A percentile compares a stretch with the other conserved stretches of the same genome.
These are phyloP conservation scores for Automeris io DNA, from an alignment of 2,888 invertebrate genomes.

Conservation along the genomic window DNA sequence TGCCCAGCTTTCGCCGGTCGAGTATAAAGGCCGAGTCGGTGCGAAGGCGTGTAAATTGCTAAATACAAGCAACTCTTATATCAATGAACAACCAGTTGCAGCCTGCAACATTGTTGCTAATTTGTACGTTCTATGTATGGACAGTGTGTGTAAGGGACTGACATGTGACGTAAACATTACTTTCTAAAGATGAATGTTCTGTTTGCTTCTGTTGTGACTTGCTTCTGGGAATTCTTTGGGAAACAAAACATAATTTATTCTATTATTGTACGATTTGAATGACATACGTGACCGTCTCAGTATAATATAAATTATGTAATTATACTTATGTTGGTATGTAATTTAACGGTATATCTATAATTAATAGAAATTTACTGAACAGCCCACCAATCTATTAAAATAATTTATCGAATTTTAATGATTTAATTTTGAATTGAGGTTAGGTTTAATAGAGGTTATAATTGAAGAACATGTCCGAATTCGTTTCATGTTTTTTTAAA, in stretches of 20 bases:
- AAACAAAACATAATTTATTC: no score
- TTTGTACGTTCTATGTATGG: not conserved
- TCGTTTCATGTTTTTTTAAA: not conserved
- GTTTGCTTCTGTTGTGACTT: not conserved
- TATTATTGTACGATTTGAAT: no score
- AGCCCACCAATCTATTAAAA: no score
- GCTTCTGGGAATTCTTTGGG: no score
- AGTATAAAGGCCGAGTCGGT: constrained; percentile 12
- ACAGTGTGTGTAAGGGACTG: not conserved
- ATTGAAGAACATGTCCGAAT: not conserved
- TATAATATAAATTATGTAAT: no score
- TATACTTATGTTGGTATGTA: no score
- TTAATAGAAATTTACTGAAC: no score
- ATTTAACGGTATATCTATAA: no score
- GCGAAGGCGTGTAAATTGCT: constrained; percentile 3
- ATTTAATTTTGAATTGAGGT: no score
- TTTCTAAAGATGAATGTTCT: not conserved
- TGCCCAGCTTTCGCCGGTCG: constrained; percentile 20
- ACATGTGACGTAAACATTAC: not conserved
- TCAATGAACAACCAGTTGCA: constrained; percentile 3
- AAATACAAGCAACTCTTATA: not conserved
- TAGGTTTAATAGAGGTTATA: not conserved
- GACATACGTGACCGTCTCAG: no score
- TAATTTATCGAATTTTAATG: no score
- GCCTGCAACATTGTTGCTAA: not conserved